Conservation (phyloP, 2,888 invertebrate species). For the Trimorus sp. region DNA sequence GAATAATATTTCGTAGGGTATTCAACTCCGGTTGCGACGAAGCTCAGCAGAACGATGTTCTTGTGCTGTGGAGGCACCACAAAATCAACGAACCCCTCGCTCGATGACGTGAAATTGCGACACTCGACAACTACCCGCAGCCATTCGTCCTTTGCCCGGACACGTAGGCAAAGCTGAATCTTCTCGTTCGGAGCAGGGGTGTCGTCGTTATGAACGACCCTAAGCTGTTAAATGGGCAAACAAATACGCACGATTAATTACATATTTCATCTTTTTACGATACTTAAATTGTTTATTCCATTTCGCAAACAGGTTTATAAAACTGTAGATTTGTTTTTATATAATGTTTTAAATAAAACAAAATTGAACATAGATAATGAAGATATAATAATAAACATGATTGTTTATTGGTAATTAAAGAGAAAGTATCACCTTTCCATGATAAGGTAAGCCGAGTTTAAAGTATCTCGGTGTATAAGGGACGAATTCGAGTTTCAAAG, state of each 20-base stretch:
- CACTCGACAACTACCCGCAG: constrained; percentile 78
- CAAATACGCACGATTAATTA: too few species aligned
- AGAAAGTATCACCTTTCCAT: constrained; percentile 83
- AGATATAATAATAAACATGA: too few species aligned
- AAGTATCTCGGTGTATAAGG: constrained; percentile 84
- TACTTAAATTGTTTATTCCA: too few species aligned
- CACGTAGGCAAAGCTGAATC: constrained; percentile 78
- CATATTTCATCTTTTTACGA: too few species aligned
- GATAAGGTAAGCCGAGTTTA: constrained; percentile 88
- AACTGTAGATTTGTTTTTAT: too few species aligned
- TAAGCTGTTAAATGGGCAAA: constrained; percentile 69
- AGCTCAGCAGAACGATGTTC: constrained; percentile 76
- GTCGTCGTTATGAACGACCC: constrained; percentile 77
- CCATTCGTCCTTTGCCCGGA: constrained; percentile 78
- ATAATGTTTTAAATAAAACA: too few species aligned
- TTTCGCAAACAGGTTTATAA: too few species aligned
- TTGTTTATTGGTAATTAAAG: too few species aligned
- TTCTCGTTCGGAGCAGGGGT: constrained; percentile 78
- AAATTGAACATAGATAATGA: too few species aligned
- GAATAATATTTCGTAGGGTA: constrained; percentile 80
- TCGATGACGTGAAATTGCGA: constrained; percentile 78
- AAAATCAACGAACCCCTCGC: constrained; percentile 79
- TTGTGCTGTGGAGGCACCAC: constrained; percentile 79
- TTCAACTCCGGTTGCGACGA: constrained; percentile 78
- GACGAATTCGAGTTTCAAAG: constrained; percentile 84